Percentiles rank a stretch among this genome's conserved stretches.
Evolutionary conservation across 2,888 invertebrate genomes (phyloP).

Genomic region (Phengaris alcon): DNA sequence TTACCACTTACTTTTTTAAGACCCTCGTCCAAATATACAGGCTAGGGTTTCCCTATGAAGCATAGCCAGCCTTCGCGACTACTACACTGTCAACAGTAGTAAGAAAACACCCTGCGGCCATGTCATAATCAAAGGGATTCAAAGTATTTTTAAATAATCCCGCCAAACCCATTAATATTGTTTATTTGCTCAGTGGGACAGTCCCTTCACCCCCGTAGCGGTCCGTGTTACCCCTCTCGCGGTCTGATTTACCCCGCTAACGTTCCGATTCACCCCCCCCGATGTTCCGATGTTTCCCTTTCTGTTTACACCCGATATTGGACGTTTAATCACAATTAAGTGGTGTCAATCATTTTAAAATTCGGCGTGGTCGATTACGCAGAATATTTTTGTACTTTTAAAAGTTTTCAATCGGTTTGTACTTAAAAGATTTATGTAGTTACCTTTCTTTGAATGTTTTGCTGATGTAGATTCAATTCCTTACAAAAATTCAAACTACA

Average conservation of each 20-base stretch:
- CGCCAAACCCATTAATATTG: constrained; percentile 21
- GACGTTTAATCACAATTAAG: constrained; percentile 18
- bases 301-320: constrained; percentile 20
- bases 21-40: no score
- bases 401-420: no score
- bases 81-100: not conserved
- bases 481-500: no score
- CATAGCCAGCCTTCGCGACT: no score
- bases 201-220: not conserved
- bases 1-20: no score
- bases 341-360: constrained; percentile 23
- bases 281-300: not conserved
- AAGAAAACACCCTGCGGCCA: not conserved
- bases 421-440: no score
- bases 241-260: not conserved
- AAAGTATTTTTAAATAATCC: constrained; percentile 17
- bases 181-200: constrained; percentile 18
- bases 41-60: no score
- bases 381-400: no score
- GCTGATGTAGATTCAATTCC: no score
- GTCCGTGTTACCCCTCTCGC: not conserved
- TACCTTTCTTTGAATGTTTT: no score
- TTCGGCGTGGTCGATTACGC: not conserved
- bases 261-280: not conserved
- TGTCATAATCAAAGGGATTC: constrained; percentile 12